Evolutionary conservation across 2,888 invertebrate species (phyloP).

Genomic region (Drosophila kokeensis): DNA sequence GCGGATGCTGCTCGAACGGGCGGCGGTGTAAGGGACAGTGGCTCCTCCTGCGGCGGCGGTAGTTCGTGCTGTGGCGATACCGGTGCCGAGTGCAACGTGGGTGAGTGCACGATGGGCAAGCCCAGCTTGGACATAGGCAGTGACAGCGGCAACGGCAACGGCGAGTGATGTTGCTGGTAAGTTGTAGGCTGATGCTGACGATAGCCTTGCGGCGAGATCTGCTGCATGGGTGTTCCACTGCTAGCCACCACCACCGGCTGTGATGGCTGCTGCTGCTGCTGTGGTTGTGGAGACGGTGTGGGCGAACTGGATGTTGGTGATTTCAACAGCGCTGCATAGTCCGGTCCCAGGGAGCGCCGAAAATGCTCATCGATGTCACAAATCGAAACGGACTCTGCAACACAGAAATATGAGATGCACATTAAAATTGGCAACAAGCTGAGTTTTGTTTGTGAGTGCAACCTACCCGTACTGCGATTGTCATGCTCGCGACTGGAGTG

Average conservation of each 20-base stretch:
- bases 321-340: slow-evolving; percentile 89
- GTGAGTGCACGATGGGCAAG: slow-evolving; percentile 61
- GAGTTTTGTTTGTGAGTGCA: neutral
- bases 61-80: slow-evolving; percentile 63
- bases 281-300: slow-evolving; percentile 77
- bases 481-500: slow-evolving; percentile 80
- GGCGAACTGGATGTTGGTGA: slow-evolving; percentile 80
- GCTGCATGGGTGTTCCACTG: slow-evolving; percentile 61
- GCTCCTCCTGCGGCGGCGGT: slow-evolving; percentile 79
- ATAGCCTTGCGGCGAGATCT: slow-evolving; percentile 69
- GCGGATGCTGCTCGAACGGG: slow-evolving; percentile 61
- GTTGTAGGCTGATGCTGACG: slow-evolving; percentile 38
- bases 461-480: slow-evolving; percentile 81
- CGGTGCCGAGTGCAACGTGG: slow-evolving; percentile 61
- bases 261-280: slow-evolving; percentile 35
- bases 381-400: slow-evolving; percentile 89
- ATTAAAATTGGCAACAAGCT: neutral
- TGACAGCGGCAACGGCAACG: slow-evolving; percentile 40
- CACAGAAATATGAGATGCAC: neutral
- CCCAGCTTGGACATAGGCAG: slow-evolving; percentile 46
- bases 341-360: slow-evolving; percentile 94
- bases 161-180: slow-evolving; percentile 54
- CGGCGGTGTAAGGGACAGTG: slow-evolving; percentile 64
- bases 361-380: slow-evolving; percentile 98
- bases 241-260: slow-evolving; percentile 38